Percentiles rank a stretch among this genome's conserved stretches.
These are phyloP conservation scores for Grus americana DNA, from an alignment of 2,113 vertebrate genomes.

Conservation along the genomic window DNA sequence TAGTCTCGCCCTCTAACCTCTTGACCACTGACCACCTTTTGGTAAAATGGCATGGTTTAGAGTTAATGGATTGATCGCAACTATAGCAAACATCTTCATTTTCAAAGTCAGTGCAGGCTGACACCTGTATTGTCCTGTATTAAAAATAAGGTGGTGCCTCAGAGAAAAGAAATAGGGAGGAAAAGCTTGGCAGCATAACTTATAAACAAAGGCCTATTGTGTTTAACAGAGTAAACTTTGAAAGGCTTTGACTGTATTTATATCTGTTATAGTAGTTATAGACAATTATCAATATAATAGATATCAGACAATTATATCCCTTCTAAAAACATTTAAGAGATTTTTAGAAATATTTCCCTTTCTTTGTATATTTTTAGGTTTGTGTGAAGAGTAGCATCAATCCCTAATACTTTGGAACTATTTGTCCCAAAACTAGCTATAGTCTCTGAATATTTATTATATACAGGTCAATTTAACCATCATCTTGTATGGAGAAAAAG, in stretches of 20 bases:
- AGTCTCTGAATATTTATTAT: background rate
- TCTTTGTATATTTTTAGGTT: background rate
- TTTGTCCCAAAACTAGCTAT: background rate
- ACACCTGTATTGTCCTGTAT: background rate
- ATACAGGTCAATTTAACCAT: background rate
- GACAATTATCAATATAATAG: background rate
- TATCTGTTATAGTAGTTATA: background rate
- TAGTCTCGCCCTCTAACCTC: background rate
- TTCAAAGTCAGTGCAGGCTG: background rate
- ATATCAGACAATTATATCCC: background rate
- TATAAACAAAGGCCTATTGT: background rate
- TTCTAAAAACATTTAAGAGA: background rate
- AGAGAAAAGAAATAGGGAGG: background rate
- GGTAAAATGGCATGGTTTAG: background rate
- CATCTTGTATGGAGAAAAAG: background rate
- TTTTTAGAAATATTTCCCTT: background rate
- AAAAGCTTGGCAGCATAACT: background rate
- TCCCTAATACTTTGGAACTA: background rate
- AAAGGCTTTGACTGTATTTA: background rate
- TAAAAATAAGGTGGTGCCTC: background rate
- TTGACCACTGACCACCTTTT: background rate
- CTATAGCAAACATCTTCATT: slow-evolving; percentile 21
- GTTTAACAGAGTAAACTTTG: background rate
- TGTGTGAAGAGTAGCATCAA: background rate
- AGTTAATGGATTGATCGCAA: background rate